phyloP scores from a whole-genome alignment of 2,888 invertebrate genomes.

The Pemphredon lugubris region DNA sequence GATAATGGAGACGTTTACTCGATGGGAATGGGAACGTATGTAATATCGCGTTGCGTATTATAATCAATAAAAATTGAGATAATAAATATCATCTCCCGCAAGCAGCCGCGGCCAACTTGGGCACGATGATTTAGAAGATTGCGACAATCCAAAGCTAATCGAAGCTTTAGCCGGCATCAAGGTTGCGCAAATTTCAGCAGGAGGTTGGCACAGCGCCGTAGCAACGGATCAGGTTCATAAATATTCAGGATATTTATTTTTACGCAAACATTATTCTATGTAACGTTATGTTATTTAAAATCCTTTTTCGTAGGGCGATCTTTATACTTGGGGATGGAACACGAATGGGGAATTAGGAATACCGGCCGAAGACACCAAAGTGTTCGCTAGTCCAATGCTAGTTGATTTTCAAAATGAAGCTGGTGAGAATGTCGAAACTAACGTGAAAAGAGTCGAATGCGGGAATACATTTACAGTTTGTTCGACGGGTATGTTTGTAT shows the following conservation, averaged over 20 bases:
- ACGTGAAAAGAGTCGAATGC: constrained; percentile 84
- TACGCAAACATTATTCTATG: too few relatives aligned
- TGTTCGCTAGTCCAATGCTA: constrained; percentile 82
- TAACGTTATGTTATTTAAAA: too few relatives aligned
- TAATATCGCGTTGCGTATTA: too few relatives aligned
- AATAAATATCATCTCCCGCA: too few relatives aligned
- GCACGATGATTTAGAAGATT: constrained; percentile 86
- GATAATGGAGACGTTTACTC: constrained; percentile 88
- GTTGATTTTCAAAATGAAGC: constrained; percentile 80
- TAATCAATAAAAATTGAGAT: too few relatives aligned
- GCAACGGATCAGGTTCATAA: constrained; percentile 84
- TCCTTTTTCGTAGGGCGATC: constrained; percentile 89
- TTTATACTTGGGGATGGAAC: constrained; percentile 97
- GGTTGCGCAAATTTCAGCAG: constrained; percentile 87
- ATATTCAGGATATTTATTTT: not conserved
- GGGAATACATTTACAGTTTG: constrained; percentile 90
- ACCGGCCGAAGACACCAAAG: constrained; percentile 78
- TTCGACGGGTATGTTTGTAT: constrained; percentile 82
- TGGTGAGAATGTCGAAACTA: constrained; percentile 70
- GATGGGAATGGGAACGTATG: constrained; percentile 92
- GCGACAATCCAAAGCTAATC: constrained; percentile 85
- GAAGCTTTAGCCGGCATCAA: constrained; percentile 89
- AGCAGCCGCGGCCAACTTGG: constrained; percentile 96
- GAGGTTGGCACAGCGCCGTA: constrained; percentile 94
- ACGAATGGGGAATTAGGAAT: constrained; percentile 92